Conservation (phyloP, 2,797 vertebrate genomes). For the Helarctos malayanus region DNA sequence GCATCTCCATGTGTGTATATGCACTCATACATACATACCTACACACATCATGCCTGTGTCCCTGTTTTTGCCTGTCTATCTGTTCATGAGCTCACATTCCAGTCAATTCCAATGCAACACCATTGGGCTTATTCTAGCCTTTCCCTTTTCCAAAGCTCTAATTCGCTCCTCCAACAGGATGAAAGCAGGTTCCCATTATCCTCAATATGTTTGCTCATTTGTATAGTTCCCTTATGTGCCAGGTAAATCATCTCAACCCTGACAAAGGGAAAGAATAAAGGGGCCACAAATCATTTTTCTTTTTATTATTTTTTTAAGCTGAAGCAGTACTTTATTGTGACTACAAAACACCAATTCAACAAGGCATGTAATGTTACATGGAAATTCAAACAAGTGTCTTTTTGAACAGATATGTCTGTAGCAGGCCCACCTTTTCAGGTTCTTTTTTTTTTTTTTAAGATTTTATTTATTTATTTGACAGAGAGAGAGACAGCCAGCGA, state of each 20-base stretch:
- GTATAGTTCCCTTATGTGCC: background rate
- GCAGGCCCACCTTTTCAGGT: slow-evolving; percentile 85
- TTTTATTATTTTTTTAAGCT: slow-evolving; percentile 61
- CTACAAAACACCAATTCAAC: slow-evolving; percentile 87
- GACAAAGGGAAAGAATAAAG: background rate
- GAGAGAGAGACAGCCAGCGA: no score
- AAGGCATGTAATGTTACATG: slow-evolving; percentile 82
- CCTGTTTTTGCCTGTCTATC: background rate
- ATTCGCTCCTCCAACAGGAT: background rate
- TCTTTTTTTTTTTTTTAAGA: slow-evolving; percentile 32
- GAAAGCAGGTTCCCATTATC: background rate
- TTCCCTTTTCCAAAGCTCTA: background rate
- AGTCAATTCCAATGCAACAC: background rate
- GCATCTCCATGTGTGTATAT: background rate
- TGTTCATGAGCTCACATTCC: background rate
- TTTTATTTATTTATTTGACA: no score
- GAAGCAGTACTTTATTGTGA: slow-evolving; percentile 88
- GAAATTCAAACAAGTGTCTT: slow-evolving; percentile 86
- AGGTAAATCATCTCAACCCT: background rate
- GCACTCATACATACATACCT: no score
- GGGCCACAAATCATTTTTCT: background rate
- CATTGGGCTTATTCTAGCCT: background rate
- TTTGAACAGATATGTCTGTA: slow-evolving; percentile 90
- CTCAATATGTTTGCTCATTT: background rate
- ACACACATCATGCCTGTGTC: background rate